Evolutionary conservation across 2,888 invertebrate species (phyloP).

Genomic region (Loripinus fragilis): DNA sequence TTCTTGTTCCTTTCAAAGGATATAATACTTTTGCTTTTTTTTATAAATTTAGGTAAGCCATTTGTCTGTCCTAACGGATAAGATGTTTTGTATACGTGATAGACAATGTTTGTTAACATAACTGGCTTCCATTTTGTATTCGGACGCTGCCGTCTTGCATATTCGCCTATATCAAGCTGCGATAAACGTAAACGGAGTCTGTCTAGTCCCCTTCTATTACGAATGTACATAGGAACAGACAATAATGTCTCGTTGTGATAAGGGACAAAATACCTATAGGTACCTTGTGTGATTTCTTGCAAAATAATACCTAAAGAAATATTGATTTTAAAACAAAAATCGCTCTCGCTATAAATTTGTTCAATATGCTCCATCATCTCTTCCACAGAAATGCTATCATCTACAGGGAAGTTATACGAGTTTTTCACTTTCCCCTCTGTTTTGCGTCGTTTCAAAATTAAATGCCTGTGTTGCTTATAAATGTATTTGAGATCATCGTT

Average conservation of each 20-base stretch:
- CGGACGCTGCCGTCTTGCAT: neutral
- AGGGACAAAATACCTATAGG: neutral
- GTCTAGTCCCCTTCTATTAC: neutral
- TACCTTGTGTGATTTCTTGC: neutral
- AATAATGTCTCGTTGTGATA: conserved; percentile 6
- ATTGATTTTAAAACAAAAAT: neutral
- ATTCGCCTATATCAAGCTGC: neutral
- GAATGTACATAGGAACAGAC: neutral
- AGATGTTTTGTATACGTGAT: neutral
- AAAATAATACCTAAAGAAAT: neutral
- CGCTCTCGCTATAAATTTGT: neutral
- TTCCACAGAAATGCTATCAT: neutral
- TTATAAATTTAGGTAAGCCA: neutral
- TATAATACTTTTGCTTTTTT: neutral
- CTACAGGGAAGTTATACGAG: neutral
- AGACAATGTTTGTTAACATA: neutral
- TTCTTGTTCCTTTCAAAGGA: neutral
- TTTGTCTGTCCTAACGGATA: neutral
- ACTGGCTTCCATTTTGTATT: conserved; percentile 1
- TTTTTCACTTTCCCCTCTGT: neutral
- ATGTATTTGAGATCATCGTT: neutral
- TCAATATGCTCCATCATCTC: neutral
- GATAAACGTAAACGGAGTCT: neutral
- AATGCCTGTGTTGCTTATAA: neutral
- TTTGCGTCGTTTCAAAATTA: conserved; percentile 2